Evolutionary conservation across 2,797 vertebrate species (phyloP), one percentile per base, ranked within the genome.

Genomic region (Tachyglossus aculeatus): DNA sequence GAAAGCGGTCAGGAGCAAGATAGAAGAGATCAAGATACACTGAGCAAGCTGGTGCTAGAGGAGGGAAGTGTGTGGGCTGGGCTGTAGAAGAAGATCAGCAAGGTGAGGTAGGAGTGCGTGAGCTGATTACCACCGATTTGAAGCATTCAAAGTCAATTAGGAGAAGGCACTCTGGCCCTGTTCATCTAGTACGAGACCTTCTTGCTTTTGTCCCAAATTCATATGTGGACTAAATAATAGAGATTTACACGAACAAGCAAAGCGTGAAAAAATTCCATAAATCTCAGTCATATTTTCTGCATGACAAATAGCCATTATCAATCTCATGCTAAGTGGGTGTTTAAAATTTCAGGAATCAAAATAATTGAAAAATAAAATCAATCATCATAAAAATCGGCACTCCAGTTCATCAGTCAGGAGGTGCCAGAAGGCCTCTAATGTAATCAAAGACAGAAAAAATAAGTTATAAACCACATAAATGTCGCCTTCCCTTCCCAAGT

Each of bases 311-410:
- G 74, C 63, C 25, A 57, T 75, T 82, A 86, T 81, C 68, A 82
- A 82, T 87, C 81, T 83, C 71, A 80, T 64, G 58, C n/a, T 81
- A 88, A 88, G 51, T 80, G 61, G 58, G 34, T 77, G 25, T 84
- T 91, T 85, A 88, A 88, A 86, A 80, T 88, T 85, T 88, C 64
- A 82, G 27, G 83, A 87, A 80, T 86, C 70, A 86, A 90, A 91
- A 87, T 67, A 89, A 76, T 36, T 88, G 83, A 85, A 82, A 88
- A 88, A 85, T 58, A 39, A 66, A 85, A 85, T 87, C 22, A 54
- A 82, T 89, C 79, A 83, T 85, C 59, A 71, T 53, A 81, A 71
- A 83, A 37, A 12, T 71, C 65, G 78, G 40, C 44, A 53, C 5
- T 31, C 67, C 5, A 81, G 71, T 82, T 84, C 65, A 81, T 85